Evolutionary conservation across 2,797 vertebrate genomes (phyloP), one percentile per base, ranked within the genome.

Genomic region (Coregonus suidteri): DNA sequence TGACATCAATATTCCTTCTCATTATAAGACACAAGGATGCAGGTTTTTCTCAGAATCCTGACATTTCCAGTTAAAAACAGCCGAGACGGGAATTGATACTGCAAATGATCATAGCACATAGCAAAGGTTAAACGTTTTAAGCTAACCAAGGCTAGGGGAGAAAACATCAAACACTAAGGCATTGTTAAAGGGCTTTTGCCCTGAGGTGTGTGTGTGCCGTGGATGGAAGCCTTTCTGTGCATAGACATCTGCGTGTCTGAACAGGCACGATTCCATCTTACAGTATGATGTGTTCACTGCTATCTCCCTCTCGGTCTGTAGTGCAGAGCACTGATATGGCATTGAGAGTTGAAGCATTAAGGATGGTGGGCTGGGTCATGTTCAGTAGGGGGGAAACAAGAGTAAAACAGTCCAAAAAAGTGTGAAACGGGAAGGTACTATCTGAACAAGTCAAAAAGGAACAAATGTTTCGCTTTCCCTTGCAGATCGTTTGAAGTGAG

Each of bases 201-300:
- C 74, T 37, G 15, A 16, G 2, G 64, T 69, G 79, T 72, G 30
- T 9, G 47, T 18, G 68, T 34, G 52, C 35, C 9, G 74, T 72
- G 73, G 71, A 35, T 14, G 67, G 34, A 68, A 62, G 47, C 75
- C 69, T 75, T 88, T 71, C 81, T 4, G n/a, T 73, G 35, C 74
- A 59, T 34, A 75, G 78, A 77, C 64, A 66, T 81, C 79, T 80
- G 72, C 87, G 75, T 77, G 84, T 85, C 85, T 79, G 25, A 80
- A 85, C 84, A 80, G 77, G 85, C 66, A 71, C 56, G 79, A 77
- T 79, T 84, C 51, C 81, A 84, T 87, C 82, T 70, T 16, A 77
- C 1, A 6, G 34, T 65, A 56, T 5, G n/a, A 68, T 54, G 25
- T 30, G 9, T 51, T 47, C 30, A 15, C 71, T 13, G 56, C 30